Evolutionary conservation across 2,113 vertebrate genomes (phyloP).

Genomic region (Gymnorhina tibicen): DNA sequence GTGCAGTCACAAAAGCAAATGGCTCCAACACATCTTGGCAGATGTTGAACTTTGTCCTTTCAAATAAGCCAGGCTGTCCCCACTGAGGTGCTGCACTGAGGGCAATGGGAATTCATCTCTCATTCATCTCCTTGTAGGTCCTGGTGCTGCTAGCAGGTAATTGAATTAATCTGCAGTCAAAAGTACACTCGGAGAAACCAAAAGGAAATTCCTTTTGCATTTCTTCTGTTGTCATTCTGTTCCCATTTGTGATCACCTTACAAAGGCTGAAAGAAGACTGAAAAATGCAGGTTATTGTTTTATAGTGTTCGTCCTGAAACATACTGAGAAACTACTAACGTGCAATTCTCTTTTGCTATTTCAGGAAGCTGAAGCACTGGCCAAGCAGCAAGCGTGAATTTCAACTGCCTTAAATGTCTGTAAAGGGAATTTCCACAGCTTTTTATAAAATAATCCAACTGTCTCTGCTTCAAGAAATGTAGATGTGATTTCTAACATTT

Average conservation of each 20-base stretch:
- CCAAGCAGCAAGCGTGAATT: slow-evolving; percentile 72
- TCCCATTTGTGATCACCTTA: neutral
- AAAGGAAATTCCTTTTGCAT: neutral
- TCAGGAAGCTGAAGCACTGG: slow-evolving; percentile 80
- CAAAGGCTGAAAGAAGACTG: neutral
- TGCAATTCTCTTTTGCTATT: slow-evolving; percentile 39
- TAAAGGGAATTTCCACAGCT: slow-evolving; percentile 68
- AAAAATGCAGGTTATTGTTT: neutral
- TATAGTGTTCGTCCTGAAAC: neutral
- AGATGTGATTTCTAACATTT: slow-evolving; percentile 58
- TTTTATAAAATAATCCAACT: slow-evolving; percentile 66
- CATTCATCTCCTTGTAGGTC: neutral
- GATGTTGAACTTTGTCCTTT: neutral
- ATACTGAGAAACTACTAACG: neutral
- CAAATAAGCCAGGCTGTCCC: neutral
- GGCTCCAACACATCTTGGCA: neutral
- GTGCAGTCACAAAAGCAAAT: neutral
- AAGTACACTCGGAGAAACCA: neutral
- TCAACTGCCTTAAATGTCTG: slow-evolving; percentile 54
- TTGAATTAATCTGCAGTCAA: neutral
- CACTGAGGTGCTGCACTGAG: neutral
- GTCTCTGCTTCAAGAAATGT: slow-evolving; percentile 62
- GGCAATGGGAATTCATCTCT: neutral
- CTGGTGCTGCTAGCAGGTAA: neutral
- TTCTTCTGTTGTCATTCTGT: neutral